These are phyloP conservation scores for Epicampocera succincta DNA, from an alignment of 2,888 invertebrate species.

Conservation along the genomic window DNA sequence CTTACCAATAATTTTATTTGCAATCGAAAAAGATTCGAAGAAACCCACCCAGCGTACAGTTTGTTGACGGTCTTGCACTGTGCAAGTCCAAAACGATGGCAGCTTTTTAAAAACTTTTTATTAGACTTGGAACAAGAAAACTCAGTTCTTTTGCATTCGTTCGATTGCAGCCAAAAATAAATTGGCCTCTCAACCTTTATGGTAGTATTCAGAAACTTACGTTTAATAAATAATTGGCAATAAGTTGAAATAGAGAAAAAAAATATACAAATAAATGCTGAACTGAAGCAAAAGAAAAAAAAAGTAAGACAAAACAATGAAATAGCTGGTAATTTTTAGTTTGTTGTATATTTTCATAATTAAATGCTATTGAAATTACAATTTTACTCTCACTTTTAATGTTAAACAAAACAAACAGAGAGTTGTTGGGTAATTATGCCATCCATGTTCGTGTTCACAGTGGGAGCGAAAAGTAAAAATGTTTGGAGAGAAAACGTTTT, in stretches of 20 bases:
- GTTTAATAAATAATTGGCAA: background rate
- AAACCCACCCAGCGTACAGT: too few relatives aligned
- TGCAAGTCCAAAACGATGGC: too few relatives aligned
- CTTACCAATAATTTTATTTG: too few relatives aligned
- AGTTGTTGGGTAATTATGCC: slow-evolving; percentile 3
- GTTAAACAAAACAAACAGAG: slow-evolving; percentile 15
- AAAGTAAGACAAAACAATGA: slow-evolving; percentile 45
- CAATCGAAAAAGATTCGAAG: too few relatives aligned
- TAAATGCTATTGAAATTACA: slow-evolving; percentile 23
- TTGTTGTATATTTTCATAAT: background rate
- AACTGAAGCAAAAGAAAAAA: slow-evolving; percentile 30
- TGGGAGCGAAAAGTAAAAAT: background rate
- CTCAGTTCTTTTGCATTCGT: too few relatives aligned
- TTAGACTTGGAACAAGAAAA: too few relatives aligned
- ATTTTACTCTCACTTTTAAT: slow-evolving; percentile 55
- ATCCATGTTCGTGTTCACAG: slow-evolving; percentile 14
- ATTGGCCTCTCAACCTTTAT: too few relatives aligned
- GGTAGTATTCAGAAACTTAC: too few relatives aligned
- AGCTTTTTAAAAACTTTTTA: too few relatives aligned
- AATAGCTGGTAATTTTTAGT: slow-evolving; percentile 18
- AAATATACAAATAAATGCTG: slow-evolving; percentile 11
- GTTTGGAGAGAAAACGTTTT: too few relatives aligned
- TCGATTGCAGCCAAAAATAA: too few relatives aligned
- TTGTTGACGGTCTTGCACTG: too few relatives aligned
- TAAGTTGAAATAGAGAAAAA: slow-evolving; percentile 43